Base-by-base conservation (phyloP, 2,113 vertebrate species). In the Varanus komodoensis region DNA sequence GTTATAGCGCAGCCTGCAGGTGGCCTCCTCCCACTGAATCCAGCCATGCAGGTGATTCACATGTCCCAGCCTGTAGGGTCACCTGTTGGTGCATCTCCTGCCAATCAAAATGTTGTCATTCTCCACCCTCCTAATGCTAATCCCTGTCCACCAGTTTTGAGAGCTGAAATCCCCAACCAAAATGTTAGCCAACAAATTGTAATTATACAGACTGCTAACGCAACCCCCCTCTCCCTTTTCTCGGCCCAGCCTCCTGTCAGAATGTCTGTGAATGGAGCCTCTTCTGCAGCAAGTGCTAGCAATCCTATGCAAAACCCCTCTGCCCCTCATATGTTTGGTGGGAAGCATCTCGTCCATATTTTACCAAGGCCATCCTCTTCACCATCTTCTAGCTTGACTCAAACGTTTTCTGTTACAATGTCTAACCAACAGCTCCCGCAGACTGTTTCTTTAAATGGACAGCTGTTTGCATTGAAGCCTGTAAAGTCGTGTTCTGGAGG, bases 311-410 rank as follows among this genome's bases (percentile, higher is more conserved):
- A 98, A 95, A 97, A 92, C 68, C 82, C 96, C 82, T 87, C 97
- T 9, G 93, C 97, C 38, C 95, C 98, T 38, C 99, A 99, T 67
- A 98, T 97, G 71, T 98, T 99, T 2, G 98, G 98, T 54, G 98
- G 98, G 83, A 99, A 99, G 84, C 99, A 99, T 92, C 97, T 99
- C 89, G 98, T 99, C 88, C 98, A 99, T 89, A 99, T 99, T 96
- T 97, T 99, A 91, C 99, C 99, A 80, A 98, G 98, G 38, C 99
- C 98, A n/a, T 95, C 97, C 7, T 96, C 97, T 91, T 94, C 97
- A 86, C 86, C 97, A 8, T 91, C 96, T 27, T 96, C 97, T 84
- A 96, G 93, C 91, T 95, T 96, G 87, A 91, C 97, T 0, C 97
- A 97, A 17, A 96, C 97, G 0, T 96, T 97, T 90, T 96, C 98